Evolutionary conservation across 2,888 invertebrate species (phyloP).

Genomic region (Spodoptera exigua): DNA sequence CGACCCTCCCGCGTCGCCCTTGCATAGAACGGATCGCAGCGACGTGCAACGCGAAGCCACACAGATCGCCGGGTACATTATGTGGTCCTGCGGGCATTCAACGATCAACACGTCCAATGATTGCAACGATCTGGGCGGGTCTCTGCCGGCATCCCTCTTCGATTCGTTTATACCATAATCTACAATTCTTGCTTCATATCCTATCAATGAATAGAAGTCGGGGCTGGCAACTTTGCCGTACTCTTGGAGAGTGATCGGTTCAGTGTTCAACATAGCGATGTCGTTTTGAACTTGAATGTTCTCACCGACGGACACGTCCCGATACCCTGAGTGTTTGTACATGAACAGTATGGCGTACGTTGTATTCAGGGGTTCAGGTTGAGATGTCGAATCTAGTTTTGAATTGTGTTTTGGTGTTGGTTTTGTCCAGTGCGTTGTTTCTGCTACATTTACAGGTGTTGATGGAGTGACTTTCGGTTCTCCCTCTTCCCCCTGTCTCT

Average conservation of each 20-base stretch:
- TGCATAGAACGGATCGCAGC: not conserved
- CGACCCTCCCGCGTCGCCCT: conserved; percentile 7
- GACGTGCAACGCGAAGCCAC: conserved; percentile 3
- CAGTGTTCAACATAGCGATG: conserved; percentile 5
- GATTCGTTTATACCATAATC: not conserved
- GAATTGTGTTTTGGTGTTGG: too few species aligned
- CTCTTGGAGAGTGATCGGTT: not conserved
- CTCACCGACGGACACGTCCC: not conserved
- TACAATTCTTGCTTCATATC: not conserved
- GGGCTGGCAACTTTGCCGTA: conserved; percentile 7
- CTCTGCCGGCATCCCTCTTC: too few species aligned
- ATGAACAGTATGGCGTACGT: too few species aligned
- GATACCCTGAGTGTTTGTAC: conserved; percentile 8
- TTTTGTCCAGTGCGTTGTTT: too few species aligned
- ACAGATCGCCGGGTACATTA: conserved; percentile 11
- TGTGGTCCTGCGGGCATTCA: not conserved
- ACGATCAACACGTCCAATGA: conserved; percentile 6
- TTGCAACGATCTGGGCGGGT: not conserved
- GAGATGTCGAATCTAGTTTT: too few species aligned
- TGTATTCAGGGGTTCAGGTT: too few species aligned
- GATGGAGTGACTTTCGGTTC: too few species aligned
- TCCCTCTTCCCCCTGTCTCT: too few species aligned
- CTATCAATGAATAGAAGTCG: conserved; percentile 6
- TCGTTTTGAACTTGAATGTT: conserved; percentile 3
- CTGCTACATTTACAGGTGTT: too few species aligned